Base-by-base conservation (phyloP, 2,888 invertebrate genomes). In the Leptinotarsa haldemani region DNA sequence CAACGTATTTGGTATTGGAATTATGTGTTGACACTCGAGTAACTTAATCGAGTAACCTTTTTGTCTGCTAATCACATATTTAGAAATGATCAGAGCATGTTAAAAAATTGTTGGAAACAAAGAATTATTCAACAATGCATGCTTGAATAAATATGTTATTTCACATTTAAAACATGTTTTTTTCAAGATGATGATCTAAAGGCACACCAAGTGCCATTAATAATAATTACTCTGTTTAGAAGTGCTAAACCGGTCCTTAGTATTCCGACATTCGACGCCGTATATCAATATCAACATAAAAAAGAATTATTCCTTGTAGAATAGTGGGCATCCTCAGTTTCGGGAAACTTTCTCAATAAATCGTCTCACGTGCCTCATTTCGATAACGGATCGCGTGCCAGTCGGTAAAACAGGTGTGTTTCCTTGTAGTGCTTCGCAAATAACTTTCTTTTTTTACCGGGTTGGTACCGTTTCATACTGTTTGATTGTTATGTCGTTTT, bases 341-440 rank as follows among this genome's bases (percentile, higher is more conserved):
- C 50, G 53, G 52, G 30, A n/a, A 69, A 69, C 61, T 63, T 71
- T 63, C 69, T 65, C 71, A 69, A 74, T 74, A 65, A 71, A 74
- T 71, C 71, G 74, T 63, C 74, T 71, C 69, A 71, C 74, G 74
- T 71, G 74, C 20, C 30, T 68, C 65, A 64, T 63, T 69, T 69
- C 61, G 69, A 74, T 71, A 69, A 71, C 71, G 63, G 63, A 65
- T 71, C 69, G 65, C 71, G 69, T 74, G 74, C 71, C 71, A 68
- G 71, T 47, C 66, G 65, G 65, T 61, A 30, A 66, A 69, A 68
- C 65, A 74, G 65, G 66, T 72, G 71, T 71, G 56, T 65, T 63
- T 16, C 22, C 20, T 46, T 18, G 56, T 56, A 56, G 68, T 40
- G 56, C 53, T 68, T 68, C 68, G 20, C 68, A 56, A 68, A 56